Conservation (phyloP, 2,888 invertebrate species). For the Deilephila porcellus region DNA sequence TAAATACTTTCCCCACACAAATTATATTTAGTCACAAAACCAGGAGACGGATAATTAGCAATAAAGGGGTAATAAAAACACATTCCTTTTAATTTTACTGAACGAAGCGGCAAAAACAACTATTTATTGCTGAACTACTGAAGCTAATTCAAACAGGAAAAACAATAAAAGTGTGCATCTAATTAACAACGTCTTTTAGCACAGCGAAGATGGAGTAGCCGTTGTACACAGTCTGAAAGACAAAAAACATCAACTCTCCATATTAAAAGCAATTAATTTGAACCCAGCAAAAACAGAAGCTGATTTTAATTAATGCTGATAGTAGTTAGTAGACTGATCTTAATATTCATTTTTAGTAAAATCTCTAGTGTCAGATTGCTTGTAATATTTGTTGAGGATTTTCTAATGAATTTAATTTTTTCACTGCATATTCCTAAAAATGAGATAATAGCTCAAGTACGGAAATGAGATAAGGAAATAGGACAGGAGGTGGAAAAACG, state of each 20-base stretch:
- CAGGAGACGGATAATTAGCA: not conserved
- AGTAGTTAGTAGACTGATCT: too few relatives aligned
- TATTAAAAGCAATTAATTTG: constrained; percentile 14
- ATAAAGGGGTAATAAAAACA: too few relatives aligned
- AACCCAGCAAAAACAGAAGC: not conserved
- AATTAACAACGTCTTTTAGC: constrained; percentile 69
- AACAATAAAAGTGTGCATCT: constrained; percentile 32
- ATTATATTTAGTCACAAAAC: not conserved
- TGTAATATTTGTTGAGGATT: too few relatives aligned
- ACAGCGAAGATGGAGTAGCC: constrained; percentile 76
- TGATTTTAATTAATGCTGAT: not conserved
- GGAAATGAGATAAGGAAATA: too few relatives aligned
- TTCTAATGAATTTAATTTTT: too few relatives aligned
- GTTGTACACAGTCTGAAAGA: constrained; percentile 72
- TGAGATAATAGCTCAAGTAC: too few relatives aligned
- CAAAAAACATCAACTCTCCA: constrained; percentile 26
- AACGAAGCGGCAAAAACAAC: not conserved
- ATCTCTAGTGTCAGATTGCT: too few relatives aligned
- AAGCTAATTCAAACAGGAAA: constrained; percentile 5
- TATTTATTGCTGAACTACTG: not conserved
- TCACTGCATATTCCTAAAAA: too few relatives aligned
- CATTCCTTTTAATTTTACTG: too few relatives aligned
- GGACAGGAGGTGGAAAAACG: too few relatives aligned
- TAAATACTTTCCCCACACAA: too few relatives aligned
- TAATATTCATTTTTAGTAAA: too few relatives aligned